Conservation (phyloP, 2,113 vertebrate genomes). For the Ceyx margarethae region DNA sequence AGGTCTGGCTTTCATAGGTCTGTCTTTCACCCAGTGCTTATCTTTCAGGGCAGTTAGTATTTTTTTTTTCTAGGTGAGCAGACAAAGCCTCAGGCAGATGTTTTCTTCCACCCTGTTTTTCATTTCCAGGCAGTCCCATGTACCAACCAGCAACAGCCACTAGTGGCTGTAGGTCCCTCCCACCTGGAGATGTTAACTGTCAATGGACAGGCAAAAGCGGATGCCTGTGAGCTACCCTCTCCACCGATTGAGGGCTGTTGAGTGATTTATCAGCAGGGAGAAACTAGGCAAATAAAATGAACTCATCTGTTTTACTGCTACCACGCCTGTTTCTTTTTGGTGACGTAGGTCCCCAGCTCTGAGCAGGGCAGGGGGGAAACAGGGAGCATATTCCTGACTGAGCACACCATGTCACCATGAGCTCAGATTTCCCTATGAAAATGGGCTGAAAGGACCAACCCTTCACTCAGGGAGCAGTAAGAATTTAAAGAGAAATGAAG, state of each 20-base stretch:
- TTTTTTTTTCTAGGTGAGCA: not conserved
- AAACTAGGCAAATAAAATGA: not conserved
- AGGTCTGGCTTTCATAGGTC: not conserved
- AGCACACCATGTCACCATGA: rapidly evolving
- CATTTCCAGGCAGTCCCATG: not conserved
- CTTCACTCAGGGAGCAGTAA: not conserved
- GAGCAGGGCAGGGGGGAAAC: not conserved
- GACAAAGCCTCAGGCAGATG: not conserved
- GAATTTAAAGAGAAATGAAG: not conserved
- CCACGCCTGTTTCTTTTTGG: not conserved
- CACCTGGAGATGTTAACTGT: not conserved
- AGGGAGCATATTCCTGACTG: rapidly evolving
- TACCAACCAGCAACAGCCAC: not conserved
- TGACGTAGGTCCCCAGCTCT: not conserved
- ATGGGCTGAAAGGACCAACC: not conserved
- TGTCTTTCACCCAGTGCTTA: not conserved
- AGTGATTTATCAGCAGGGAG: not conserved
- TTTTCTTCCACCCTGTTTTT: not conserved
- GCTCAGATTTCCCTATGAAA: slow-evolving; percentile 45
- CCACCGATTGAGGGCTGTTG: not conserved
- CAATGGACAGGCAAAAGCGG: not conserved
- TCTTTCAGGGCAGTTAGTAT: not conserved
- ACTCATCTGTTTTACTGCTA: not conserved
- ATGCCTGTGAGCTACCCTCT: not conserved
- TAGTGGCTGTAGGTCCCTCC: not conserved